Conservation (phyloP, 2,113 vertebrate genomes). For the Neopipo cinnamomea region DNA sequence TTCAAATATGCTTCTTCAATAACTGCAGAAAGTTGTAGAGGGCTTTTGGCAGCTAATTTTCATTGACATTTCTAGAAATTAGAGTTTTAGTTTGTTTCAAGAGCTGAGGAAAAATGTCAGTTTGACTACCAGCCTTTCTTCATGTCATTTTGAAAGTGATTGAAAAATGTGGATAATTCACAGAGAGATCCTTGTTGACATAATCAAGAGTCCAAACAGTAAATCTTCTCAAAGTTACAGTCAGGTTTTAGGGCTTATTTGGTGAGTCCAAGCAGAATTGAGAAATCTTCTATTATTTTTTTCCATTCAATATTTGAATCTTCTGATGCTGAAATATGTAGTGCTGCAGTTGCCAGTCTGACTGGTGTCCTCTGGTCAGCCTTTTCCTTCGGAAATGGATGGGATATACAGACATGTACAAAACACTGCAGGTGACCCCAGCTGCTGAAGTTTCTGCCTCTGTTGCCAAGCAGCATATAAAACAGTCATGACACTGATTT, state of each 20-base stretch:
- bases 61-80: background rate
- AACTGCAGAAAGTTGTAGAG: background rate
- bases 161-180: background rate
- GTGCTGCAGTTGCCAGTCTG: background rate
- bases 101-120: background rate
- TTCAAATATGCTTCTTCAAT: background rate
- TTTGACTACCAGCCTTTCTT: background rate
- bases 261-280: background rate
- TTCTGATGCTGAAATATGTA: background rate
- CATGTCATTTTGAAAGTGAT: background rate
- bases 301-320: background rate
- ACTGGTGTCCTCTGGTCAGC: background rate
- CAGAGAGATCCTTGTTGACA: background rate
- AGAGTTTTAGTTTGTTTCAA: background rate
- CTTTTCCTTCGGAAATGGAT: background rate
- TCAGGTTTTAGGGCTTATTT: background rate
- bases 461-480: background rate
- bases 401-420: background rate
- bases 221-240: background rate
- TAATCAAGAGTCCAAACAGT: background rate
- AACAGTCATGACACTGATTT: background rate
- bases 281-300: background rate
- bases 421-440: background rate
- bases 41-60: background rate
- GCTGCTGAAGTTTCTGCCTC: background rate